Base-by-base conservation (phyloP, 2,888 invertebrate genomes). In the Standfussiana lucernea region DNA sequence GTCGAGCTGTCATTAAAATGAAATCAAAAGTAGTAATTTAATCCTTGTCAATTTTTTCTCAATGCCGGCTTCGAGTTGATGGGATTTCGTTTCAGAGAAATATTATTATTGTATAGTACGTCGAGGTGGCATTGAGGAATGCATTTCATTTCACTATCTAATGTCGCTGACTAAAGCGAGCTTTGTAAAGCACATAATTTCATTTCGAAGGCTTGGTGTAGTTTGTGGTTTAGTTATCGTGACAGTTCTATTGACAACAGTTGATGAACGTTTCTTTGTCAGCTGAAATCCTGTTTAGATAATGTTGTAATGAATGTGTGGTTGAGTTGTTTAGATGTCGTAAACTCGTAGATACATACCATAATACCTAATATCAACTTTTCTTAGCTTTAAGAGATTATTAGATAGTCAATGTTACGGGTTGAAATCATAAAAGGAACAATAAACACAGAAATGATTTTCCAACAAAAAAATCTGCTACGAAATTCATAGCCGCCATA, bases 1-100 rank as follows among this genome's bases (percentile, higher is more conserved):
- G 92, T 90, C 91, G 79, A 53, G 70, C 84, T 88, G 91, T 91
- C 92, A 93, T 94, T 93, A 93, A 92, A 93, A 93, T 90, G 91
- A 94, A 94, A 94, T 94, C 92, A 94, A 93, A 93, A 93, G 93
- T 92, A 84, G 92, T 92, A 93, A 93, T 92, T 92, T 92, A 91
- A 93, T 91, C 91, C 91, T 91, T 89, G 90, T 91, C 80, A 87
- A 87, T 86, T 91, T 93, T 93, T 92, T 92, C 89, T 89, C 86
- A 81, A 87, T 86, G 89, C 80, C 87, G 88, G 76, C 88, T 87
- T 82, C 84, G 83, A 82, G 80, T 87, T 89, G 86, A 89, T 89
- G 90, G 88, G 90, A 90, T 93, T 91, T 90, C 80, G 90, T 92
- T 91, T 89, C 89, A 89, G 80, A 90, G 89, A 90, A 89, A 89